These are phyloP conservation scores for Ascaphus truei DNA, from an alignment of 2,113 vertebrate species.

Conservation along the genomic window DNA sequence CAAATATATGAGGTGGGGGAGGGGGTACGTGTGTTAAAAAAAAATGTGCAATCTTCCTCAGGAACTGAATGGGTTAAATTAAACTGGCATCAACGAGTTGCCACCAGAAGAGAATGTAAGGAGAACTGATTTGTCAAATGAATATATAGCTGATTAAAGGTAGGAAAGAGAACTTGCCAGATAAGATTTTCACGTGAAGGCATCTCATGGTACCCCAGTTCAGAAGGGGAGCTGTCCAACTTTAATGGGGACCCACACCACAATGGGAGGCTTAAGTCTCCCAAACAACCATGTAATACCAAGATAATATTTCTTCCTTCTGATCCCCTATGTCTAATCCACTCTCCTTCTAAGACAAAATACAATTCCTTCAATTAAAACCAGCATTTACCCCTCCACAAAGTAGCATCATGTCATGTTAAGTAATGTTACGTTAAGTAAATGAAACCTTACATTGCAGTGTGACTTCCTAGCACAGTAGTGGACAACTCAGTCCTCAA, in stretches of 20 bases:
- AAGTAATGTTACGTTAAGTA: neutral
- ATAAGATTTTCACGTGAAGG: neutral
- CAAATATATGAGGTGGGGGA: too few relatives aligned
- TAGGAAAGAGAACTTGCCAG: conserved; percentile 7
- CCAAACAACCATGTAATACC: neutral
- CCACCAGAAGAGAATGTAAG: too few relatives aligned
- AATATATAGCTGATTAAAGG: neutral
- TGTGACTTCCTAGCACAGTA: neutral
- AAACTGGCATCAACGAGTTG: too few relatives aligned
- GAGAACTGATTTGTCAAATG: neutral
- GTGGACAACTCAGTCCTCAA: neutral
- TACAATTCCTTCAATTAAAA: conserved; percentile 18
- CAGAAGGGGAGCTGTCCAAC: neutral
- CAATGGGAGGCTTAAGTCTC: neutral
- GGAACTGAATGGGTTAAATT: too few relatives aligned
- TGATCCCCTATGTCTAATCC: neutral
- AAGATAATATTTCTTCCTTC: neutral
- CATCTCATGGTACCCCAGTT: neutral
- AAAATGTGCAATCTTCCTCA: too few relatives aligned
- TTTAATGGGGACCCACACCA: neutral
- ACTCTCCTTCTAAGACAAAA: neutral
- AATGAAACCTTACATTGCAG: neutral
- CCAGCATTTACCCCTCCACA: neutral
- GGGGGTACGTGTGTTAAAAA: too few relatives aligned
- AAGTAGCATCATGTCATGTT: neutral